Base-by-base conservation (phyloP, 2,888 invertebrate genomes). In the Macrophya annulata region DNA sequence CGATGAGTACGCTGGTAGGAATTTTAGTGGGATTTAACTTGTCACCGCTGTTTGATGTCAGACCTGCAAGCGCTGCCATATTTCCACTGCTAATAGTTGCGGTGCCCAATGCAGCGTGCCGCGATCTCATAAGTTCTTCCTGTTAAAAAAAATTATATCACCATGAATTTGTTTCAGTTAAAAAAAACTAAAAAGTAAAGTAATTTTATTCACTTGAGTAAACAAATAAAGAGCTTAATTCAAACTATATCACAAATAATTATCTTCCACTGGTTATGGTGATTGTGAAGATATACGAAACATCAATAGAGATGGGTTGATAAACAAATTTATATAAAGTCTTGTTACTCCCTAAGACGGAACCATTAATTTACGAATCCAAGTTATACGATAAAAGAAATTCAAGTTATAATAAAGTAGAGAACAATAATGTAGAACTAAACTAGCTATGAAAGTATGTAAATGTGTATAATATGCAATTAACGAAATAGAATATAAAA, bases 51-150 rank as follows among this genome's bases (percentile, higher is more conserved):
- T 87, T 90, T 82, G 92, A 89, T 86, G 90, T 87, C 77, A 91
- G 84, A 86, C 90, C 90, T 86, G 90, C 88, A 77, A 90, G 89
- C 83, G 90, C 89, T 86, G 90, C 87, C 84, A 90, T 86, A 83
- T 88, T 90, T 31, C 89, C 88, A 68, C 92, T 85, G 68, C 71
- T 82, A 15, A 85, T 72, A 40, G 85, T 84, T 25, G 85, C 92
- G 51, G 90, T 92, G 31, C 89, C 92, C 89, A 89, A 86, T 86
- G 90, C 90, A 81, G 89, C 90, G 71, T 90, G 91, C 90, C 90
- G 90, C 90, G 90, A 91, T 86, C 91, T 91, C 88, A 92, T 86
- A 87, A 93, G 86, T 87, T 93, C 93, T 88, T 93, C 93, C 93
- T 93, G 86, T 45, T 86, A 87, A 15, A 17, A 17, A 51, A 85